Evolutionary conservation across 2,888 invertebrate species (phyloP).

Genomic region (Drosophila neonasuta): DNA sequence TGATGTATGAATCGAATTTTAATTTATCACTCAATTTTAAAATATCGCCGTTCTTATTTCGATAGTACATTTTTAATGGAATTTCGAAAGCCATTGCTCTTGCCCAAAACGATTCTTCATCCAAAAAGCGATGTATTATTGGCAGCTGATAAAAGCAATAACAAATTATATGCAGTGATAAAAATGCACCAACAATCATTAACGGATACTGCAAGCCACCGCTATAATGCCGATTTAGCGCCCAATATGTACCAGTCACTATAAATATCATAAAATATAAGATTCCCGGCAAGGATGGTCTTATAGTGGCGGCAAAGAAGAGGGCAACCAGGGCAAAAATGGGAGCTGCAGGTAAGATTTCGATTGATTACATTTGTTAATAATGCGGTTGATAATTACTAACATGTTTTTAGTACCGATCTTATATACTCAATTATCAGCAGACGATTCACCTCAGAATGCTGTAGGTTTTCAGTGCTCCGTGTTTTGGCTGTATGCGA

Average conservation of each 20-base stretch:
- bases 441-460: conserved; percentile 53
- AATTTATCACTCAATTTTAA: conserved; percentile 83
- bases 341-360: conserved; percentile 45
- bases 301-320: conserved; percentile 83
- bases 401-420: conserved; percentile 53
- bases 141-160: conserved; percentile 52
- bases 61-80: conserved; percentile 80
- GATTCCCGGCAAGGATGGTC: conserved; percentile 90
- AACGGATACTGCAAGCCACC: conserved; percentile 32
- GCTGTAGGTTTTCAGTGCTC: background rate
- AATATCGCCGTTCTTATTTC: conserved; percentile 81
- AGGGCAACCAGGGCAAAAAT: conserved; percentile 51
- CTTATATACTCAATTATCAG: conserved; percentile 57
- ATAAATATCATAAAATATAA: conserved; percentile 93
- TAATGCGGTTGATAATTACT: conserved; percentile 1
- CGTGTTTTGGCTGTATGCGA: background rate
- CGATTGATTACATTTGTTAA: too few species aligned
- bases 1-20: conserved; percentile 90
- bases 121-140: conserved; percentile 22
- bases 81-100: conserved; percentile 85
- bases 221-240: conserved; percentile 75
- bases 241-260: conserved; percentile 91
- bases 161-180: conserved; percentile 44
- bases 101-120: conserved; percentile 42
- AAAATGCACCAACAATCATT: conserved; percentile 16